Base-by-base conservation (phyloP, 2,888 invertebrate genomes). In the Drosophila cognata region DNA sequence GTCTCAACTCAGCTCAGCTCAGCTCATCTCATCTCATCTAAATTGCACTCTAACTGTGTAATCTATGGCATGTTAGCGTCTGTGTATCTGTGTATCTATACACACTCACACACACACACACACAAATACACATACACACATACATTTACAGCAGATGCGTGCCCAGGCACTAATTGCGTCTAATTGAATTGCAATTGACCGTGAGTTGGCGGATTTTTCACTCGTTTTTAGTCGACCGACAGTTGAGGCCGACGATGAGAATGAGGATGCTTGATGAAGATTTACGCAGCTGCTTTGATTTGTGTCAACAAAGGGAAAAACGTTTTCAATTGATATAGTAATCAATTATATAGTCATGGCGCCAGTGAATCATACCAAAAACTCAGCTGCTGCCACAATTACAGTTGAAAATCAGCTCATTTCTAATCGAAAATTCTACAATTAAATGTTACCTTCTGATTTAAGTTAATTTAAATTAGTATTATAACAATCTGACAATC, bases 121-220 rank as follows among this genome's bases (percentile, higher is more conserved):
- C 18, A 46, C 60, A 51, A n/a, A 21, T 1, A 21, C 29, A 36
- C 38, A 48, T 4, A 46, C 50, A 62, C 18, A 59, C 1, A 63
- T 18, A 41, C 11, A 33, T 29, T 18, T 7, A 21, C 8, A 31
- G 50, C 68, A 58, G 70, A 70, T 59, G 70, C 76, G 70, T 70
- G 89, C 65, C 73, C 65, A 52, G 71, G 82, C 91, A 88, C 88
- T 89, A 91, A 88, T 91, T 88, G 88, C 83, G 69, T 85, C 90
- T 91, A 88, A 88, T 91, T 88, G 90, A 88, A 88, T 88, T 88
- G 88, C 91, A 88, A 88, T 88, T 88, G 88, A 88, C 88, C 88
- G 86, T 88, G 91, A 88, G 88, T 81, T 89, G 90, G 88, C 90
- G 91, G 80, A 89, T 87, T 90, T 89, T 77, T 78, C 85, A 86